Evolutionary conservation across 2,797 vertebrate species (phyloP).

Genomic region (Ispidina picta): DNA sequence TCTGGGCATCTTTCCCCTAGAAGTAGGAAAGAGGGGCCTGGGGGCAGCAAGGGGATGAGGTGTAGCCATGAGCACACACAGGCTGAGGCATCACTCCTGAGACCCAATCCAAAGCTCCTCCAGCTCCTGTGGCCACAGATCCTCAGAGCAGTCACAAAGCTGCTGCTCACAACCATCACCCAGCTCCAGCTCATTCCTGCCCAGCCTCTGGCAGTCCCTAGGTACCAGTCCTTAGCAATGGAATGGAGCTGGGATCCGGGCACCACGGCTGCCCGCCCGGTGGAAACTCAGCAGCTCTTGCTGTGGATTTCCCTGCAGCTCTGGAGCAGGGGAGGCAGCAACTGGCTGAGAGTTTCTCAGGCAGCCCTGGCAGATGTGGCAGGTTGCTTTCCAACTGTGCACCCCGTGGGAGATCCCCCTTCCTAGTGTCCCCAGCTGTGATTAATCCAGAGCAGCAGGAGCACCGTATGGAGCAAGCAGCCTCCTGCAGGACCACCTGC

Average conservation of each 20-base stretch:
- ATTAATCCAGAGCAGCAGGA: slow-evolving; percentile 47
- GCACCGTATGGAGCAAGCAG: slow-evolving; percentile 40
- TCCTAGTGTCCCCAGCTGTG: slow-evolving; percentile 36
- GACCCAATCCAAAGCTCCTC: background rate
- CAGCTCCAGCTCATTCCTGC: background rate
- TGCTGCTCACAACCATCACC: slow-evolving; percentile 14
- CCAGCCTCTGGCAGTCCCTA: background rate
- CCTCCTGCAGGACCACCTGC: slow-evolving; percentile 5
- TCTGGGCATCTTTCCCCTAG: background rate
- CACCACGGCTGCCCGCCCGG: background rate
- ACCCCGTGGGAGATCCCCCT: background rate
- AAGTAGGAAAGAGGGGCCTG: background rate
- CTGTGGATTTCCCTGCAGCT: slow-evolving; percentile 63
- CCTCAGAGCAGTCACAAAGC: slow-evolving; percentile 24
- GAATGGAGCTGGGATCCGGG: background rate
- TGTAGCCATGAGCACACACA: background rate
- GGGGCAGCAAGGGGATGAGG: background rate
- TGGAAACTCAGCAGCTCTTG: slow-evolving; percentile 35
- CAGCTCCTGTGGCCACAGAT: background rate
- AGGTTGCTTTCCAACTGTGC: slow-evolving; percentile 35
- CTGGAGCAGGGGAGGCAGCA: slow-evolving; percentile 45
- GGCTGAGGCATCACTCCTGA: background rate
- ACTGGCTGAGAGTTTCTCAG: slow-evolving; percentile 54
- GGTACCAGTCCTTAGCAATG: background rate
- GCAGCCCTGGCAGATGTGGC: slow-evolving; percentile 48